phyloP scores from a whole-genome alignment of 2,888 invertebrate genomes.

The Diplolepis rosae region DNA sequence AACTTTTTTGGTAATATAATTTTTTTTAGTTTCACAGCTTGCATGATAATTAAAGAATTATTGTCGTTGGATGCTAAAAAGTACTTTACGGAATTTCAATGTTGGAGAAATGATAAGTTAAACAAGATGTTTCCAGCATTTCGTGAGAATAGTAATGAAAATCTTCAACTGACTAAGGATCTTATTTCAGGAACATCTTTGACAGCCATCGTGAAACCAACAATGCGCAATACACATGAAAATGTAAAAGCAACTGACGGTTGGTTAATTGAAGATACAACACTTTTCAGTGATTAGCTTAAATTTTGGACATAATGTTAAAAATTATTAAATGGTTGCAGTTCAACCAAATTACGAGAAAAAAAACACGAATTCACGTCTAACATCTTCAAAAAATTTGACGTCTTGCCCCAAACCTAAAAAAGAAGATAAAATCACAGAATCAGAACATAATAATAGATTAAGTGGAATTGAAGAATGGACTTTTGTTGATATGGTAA shows the following conservation, averaged over 20 bases:
- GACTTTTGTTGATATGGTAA: neutral
- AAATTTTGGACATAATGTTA: neutral
- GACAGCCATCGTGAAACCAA: constrained; percentile 24
- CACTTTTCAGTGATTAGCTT: neutral
- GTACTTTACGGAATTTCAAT: neutral
- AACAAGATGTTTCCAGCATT: neutral
- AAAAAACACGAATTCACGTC: neutral
- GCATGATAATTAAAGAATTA: constrained; percentile 13
- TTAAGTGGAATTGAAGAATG: neutral
- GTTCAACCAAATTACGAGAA: neutral
- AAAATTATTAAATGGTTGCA: neutral
- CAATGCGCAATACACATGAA: neutral
- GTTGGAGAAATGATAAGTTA: constrained; percentile 6
- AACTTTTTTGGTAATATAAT: neutral
- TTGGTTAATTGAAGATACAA: neutral
- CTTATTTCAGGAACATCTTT: neutral
- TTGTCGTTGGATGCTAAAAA: constrained; percentile 23
- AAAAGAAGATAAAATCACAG: too few relatives aligned
- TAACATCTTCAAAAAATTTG: neutral
- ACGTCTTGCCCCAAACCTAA: neutral
- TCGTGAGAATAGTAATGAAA: constrained; percentile 14
- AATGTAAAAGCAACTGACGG: neutral
- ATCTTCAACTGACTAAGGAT: neutral
- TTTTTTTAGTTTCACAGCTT: constrained; percentile 25
- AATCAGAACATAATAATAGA: neutral